Evolutionary conservation across 2,797 vertebrate species (phyloP).

Genomic region (Pangasius djambal): DNA sequence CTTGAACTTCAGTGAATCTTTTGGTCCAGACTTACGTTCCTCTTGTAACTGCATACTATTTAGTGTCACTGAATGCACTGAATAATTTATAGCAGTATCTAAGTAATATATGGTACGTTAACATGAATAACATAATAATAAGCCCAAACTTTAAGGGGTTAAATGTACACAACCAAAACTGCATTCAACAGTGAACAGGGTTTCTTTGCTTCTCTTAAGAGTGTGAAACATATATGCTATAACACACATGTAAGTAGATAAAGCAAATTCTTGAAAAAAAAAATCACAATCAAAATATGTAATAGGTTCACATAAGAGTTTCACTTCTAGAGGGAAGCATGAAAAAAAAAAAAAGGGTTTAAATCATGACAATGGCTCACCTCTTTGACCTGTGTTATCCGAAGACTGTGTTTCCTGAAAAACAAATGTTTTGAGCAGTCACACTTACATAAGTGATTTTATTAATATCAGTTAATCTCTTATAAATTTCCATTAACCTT

Average conservation of each 20-base stretch:
- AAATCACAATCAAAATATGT: neutral
- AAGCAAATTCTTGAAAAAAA: neutral
- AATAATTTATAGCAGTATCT: no score
- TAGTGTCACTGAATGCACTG: no score
- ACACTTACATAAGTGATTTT: neutral
- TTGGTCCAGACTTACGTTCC: neutral
- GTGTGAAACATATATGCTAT: neutral
- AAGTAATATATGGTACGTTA: neutral
- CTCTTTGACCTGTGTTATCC: neutral
- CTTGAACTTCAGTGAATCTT: neutral
- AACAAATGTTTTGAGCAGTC: conserved; percentile 16
- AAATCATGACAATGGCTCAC: conserved; percentile 59
- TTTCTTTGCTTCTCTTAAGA: neutral
- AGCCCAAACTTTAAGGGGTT: neutral
- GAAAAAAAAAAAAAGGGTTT: neutral
- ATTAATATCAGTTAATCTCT: neutral
- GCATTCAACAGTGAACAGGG: neutral
- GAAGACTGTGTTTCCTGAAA: conserved; percentile 52
- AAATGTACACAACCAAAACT: neutral
- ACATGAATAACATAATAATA: neutral
- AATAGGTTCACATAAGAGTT: neutral
- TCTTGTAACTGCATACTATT: neutral
- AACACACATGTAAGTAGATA: neutral
- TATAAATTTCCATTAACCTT: neutral
- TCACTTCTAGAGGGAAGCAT: conserved; percentile 32